Evolutionary conservation across 2,113 vertebrate genomes (phyloP).

Genomic region (Formicarius rufipectus): DNA sequence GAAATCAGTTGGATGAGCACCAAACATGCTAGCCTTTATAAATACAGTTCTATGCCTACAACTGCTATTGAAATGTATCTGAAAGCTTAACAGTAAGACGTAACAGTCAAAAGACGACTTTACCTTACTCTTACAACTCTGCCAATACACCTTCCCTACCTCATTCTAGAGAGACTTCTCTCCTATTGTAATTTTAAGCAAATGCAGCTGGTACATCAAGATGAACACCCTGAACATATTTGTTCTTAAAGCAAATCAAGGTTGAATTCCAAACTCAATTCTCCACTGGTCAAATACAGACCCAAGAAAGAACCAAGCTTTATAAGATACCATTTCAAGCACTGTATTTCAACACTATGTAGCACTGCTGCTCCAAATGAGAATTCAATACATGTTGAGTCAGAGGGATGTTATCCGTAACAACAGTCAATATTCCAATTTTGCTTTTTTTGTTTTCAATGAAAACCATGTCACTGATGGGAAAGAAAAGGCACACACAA

Average conservation of each 20-base stretch:
- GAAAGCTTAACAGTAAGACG: not conserved
- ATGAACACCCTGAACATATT: not conserved
- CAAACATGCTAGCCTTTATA: not conserved
- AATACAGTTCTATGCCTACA: not conserved
- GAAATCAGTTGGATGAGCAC: not conserved
- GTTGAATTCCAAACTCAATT: not conserved
- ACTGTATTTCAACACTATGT: not conserved
- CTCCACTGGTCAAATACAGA: not conserved
- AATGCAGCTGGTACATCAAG: not conserved
- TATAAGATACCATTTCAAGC: not conserved
- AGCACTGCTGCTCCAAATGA: not conserved
- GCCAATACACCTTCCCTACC: not conserved
- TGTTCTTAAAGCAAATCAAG: fast-evolving
- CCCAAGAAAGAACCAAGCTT: not conserved
- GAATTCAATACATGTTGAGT: not conserved
- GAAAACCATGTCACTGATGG: fast-evolving
- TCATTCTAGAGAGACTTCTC: not conserved
- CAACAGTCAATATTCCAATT: not conserved
- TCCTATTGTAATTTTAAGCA: not conserved
- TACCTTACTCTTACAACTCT: not conserved
- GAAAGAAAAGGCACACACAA: not conserved
- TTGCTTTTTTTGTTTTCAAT: not conserved
- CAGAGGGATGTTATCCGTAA: not conserved
- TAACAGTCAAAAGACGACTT: not conserved
- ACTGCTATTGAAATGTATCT: not conserved